A percentile compares a stretch with the other conserved stretches of the same genome.
Evolutionary conservation across 2,113 vertebrate genomes (phyloP).

Genomic region (Ascaphus truei): DNA sequence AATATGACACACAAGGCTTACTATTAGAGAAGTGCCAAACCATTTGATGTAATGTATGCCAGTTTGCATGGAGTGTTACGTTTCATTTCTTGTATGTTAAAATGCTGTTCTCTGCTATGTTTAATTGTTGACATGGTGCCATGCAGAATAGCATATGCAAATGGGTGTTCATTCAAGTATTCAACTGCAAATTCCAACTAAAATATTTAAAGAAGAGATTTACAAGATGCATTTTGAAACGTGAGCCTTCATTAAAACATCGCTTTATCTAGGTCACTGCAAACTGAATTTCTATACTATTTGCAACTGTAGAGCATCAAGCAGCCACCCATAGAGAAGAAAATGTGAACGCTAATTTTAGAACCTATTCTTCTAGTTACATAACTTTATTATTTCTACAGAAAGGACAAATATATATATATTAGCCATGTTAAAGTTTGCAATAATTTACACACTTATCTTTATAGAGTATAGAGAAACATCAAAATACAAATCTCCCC

Average conservation of each 20-base stretch:
- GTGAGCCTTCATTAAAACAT: background rate
- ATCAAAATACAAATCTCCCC: background rate
- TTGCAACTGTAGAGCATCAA: background rate
- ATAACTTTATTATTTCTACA: conserved; percentile 16
- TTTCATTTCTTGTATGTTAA: background rate
- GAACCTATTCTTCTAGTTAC: background rate
- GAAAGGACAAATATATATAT: background rate
- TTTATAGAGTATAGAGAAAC: too few relatives aligned
- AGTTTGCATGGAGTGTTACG: background rate
- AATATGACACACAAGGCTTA: too few relatives aligned
- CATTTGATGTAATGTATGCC: background rate
- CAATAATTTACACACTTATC: too few relatives aligned
- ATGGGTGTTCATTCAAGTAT: too few relatives aligned
- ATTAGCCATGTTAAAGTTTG: conserved; percentile 3
- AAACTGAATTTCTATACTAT: background rate
- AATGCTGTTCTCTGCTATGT: background rate
- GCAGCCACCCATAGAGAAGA: background rate
- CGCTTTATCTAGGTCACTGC: conserved; percentile 26
- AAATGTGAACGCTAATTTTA: conserved; percentile 14
- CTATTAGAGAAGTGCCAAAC: background rate
- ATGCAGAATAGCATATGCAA: too few relatives aligned
- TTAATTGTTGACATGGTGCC: background rate
- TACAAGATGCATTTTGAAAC: background rate
- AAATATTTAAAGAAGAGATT: too few relatives aligned
- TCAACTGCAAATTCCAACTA: too few relatives aligned